phyloP scores from a whole-genome alignment of 2,113 vertebrate species.

The Chaetops frenatus region DNA sequence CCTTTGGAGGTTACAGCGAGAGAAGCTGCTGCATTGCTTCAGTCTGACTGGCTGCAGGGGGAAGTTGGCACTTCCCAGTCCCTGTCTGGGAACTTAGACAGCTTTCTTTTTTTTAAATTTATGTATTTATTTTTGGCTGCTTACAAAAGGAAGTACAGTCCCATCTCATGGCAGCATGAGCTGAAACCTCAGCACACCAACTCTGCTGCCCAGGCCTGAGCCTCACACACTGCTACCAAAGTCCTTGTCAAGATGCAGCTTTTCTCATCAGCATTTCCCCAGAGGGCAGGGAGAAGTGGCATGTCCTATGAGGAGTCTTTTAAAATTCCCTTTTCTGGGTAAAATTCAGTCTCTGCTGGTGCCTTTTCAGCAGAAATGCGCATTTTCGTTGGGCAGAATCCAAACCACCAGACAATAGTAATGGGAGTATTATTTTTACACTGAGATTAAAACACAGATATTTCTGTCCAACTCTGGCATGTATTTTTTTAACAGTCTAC shows the following conservation, averaged over 20 bases:
- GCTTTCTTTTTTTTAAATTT: not conserved
- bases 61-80: conserved; percentile 29
- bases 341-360: not conserved
- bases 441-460: not conserved
- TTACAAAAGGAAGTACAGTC: not conserved
- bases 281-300: not conserved
- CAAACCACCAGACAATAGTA: not conserved
- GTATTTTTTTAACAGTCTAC: not conserved
- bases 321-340: not conserved
- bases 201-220: not conserved
- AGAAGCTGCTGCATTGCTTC: not conserved
- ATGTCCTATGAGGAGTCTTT: not conserved
- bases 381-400: not conserved
- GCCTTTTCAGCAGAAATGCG: not conserved
- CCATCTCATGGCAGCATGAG: not conserved
- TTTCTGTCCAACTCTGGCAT: not conserved
- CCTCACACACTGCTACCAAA: not conserved
- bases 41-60: not conserved
- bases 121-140: conserved; percentile 26
- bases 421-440: not conserved
- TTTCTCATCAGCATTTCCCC: not conserved
- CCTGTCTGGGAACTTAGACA: conserved; percentile 19
- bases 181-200: not conserved
- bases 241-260: not conserved
- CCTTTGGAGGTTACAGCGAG: accelerated